These are phyloP conservation scores for Bicyclus anynana DNA, from an alignment of 1,140 invertebrate genomes.

Conservation along the genomic window DNA sequence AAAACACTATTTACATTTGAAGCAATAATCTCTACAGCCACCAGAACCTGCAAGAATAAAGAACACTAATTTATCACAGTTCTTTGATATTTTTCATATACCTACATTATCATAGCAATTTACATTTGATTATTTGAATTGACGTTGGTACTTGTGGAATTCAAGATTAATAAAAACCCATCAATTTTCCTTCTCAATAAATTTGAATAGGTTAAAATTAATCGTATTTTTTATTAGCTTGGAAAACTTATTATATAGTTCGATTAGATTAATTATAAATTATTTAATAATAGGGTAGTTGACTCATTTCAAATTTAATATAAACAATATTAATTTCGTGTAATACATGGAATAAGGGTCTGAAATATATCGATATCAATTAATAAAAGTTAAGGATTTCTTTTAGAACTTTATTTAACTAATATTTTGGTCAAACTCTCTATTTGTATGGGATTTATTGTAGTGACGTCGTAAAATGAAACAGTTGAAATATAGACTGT, in stretches of 20 bases:
- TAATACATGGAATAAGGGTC: too few species aligned
- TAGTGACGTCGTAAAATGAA: too few species aligned
- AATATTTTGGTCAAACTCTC: too few species aligned
- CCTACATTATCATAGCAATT: not conserved
- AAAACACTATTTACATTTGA: constrained; percentile 56
- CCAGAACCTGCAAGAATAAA: constrained; percentile 55
- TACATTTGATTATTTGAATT: not conserved
- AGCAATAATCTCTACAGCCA: constrained; percentile 34
- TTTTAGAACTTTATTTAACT: too few species aligned
- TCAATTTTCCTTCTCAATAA: not conserved
- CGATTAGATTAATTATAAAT: too few species aligned
- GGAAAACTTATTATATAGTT: not conserved
- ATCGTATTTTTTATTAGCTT: not conserved
- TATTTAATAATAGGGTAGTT: too few species aligned
- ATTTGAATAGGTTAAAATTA: not conserved
- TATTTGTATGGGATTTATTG: too few species aligned
- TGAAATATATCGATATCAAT: too few species aligned
- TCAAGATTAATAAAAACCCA: not conserved
- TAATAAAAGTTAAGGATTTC: too few species aligned
- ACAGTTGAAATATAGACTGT: too few species aligned
- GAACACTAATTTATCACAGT: constrained; percentile 23
- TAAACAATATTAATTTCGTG: too few species aligned
- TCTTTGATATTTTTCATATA: constrained; percentile 1
- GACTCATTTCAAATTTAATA: too few species aligned
- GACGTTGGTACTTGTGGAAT: not conserved